Conservation (phyloP, 2,888 invertebrate species). For the Lepetodrilus schrolli region DNA sequence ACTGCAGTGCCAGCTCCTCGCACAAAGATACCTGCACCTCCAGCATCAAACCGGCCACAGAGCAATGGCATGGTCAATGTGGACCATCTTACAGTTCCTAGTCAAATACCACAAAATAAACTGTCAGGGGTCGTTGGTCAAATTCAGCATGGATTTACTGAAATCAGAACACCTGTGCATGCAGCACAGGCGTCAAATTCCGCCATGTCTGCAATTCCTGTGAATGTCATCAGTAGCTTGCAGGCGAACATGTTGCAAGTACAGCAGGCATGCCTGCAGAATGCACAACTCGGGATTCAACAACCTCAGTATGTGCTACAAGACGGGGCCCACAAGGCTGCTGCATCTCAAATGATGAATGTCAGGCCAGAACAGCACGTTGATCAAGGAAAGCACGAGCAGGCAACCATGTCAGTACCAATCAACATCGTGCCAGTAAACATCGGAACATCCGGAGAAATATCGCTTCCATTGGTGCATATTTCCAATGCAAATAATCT, state of each 20-base stretch:
- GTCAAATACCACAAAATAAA: too few relatives aligned
- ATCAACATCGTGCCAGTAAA: neutral
- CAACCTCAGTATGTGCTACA: slow-evolving; percentile 13
- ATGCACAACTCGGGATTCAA: neutral
- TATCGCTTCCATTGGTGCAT: neutral
- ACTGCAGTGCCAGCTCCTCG: neutral
- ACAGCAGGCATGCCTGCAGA: neutral
- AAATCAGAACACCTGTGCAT: too few relatives aligned
- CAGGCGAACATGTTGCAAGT: neutral
- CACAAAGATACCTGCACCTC: neutral
- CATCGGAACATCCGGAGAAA: neutral
- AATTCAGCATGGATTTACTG: too few relatives aligned
- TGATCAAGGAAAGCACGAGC: neutral
- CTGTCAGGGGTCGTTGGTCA: too few relatives aligned
- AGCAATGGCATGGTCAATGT: too few relatives aligned
- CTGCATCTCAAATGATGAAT: neutral
- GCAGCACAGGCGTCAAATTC: too few relatives aligned
- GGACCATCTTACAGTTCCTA: too few relatives aligned
- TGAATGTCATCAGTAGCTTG: neutral
- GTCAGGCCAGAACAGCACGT: neutral
- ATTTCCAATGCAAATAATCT: neutral
- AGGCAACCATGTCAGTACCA: neutral
- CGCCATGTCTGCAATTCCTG: neutral
- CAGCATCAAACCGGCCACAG: neutral
- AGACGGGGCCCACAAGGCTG: neutral